phyloP scores from a whole-genome alignment of 2,888 invertebrate species.

The Ypsolopha sequella region DNA sequence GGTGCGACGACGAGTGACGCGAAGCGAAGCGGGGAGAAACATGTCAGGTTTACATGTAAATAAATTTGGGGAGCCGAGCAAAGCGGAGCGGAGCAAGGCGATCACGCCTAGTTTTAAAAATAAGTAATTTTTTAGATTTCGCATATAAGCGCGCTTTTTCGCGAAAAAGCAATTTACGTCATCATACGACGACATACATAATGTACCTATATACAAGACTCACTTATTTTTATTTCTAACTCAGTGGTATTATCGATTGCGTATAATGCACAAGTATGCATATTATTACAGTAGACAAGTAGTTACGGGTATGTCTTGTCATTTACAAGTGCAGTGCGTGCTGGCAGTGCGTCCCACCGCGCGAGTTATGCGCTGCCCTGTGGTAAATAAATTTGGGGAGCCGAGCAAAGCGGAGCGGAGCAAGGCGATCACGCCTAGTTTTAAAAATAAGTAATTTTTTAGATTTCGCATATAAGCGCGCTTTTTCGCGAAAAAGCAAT shows the following conservation, averaged over 20 bases:
- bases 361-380: constrained; percentile 18
- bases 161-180: not conserved
- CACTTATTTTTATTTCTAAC: too few relatives aligned
- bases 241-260: too few relatives aligned
- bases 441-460: too few relatives aligned
- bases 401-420: too few relatives aligned
- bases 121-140: not conserved
- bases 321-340: constrained; percentile 10
- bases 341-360: constrained; percentile 8
- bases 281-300: not conserved
- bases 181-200: not conserved
- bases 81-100: not conserved
- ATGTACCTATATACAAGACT: not conserved
- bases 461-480: not conserved
- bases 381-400: constrained; percentile 60
- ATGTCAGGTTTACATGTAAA: too few relatives aligned
- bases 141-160: not conserved
- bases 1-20: too few relatives aligned
- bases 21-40: too few relatives aligned
- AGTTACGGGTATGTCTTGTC: not conserved
- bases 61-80: not conserved
- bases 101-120: too few relatives aligned
- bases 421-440: too few relatives aligned
- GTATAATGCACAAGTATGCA: too few relatives aligned
- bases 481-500: too few relatives aligned